Base-by-base conservation (phyloP, 2,797 vertebrate species). In the Tiaroga cobitis region DNA sequence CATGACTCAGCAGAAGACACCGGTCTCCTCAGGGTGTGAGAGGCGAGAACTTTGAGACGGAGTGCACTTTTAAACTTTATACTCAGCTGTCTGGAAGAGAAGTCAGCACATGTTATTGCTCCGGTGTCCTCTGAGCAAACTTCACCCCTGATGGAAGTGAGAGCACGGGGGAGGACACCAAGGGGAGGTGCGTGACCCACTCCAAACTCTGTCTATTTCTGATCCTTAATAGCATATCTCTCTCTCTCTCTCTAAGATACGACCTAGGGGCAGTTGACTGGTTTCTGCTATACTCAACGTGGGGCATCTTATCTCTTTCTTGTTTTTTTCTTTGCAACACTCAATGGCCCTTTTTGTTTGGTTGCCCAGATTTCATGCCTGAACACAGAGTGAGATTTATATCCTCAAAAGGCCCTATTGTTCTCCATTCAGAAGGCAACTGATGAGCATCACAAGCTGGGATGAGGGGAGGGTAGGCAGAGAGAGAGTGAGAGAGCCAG, bases 331-430 rank as follows among this genome's bases (percentile, higher is more conserved):
- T 89, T 87, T 89, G 82, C 0, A 84, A 63, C 0, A 91, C 84
- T 97, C 95, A 96, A 95, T 96, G 94, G 93, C 89, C 92, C 93
- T 94, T 95, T 96, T 95, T 96, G 93, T 95, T 91, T 92, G 88
- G 87, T 91, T 92, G 92, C 90, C 90, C 93, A 93, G 91, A 93
- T 93, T 92, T 92, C 92, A 92, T 92, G 93, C 89, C 93, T 90
- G 91, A 86, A 91, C 93, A 93, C 87, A 49, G 92, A 90, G 90
- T 87, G 86, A 90, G 92, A 92, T 91, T 92, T 91, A 88, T 51
- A 88, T 88, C 93, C 90, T 89, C 94, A 93, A 96, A 96, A 92
- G 90, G 43, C 61, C 37, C 76, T 93, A 94, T 97, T 97, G 95
- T 96, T 95, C 92, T 89, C 81, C 4, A 75, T 87, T 88, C 92